Percentiles rank a stretch among this genome's conserved stretches.
phyloP scores from a whole-genome alignment of 2,797 vertebrate species.

The Poeciliopsis infans region DNA sequence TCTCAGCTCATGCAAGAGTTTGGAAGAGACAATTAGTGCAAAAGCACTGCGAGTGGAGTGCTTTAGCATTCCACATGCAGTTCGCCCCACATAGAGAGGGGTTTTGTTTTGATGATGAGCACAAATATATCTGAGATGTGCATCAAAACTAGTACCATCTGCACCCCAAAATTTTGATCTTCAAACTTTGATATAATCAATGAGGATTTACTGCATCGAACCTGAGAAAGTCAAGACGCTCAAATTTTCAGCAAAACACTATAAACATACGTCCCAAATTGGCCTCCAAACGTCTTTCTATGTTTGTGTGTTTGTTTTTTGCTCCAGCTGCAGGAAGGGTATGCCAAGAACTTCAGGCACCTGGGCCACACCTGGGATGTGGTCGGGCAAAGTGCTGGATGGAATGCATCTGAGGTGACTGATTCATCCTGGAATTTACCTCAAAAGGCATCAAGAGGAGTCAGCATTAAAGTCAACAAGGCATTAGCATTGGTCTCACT shows the following conservation, averaged over 20 bases:
- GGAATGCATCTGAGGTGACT: constrained; percentile 58
- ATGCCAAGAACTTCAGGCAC: constrained; percentile 41
- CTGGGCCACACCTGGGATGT: constrained; percentile 54
- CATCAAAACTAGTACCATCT: constrained; percentile 14
- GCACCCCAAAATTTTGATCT: background rate
- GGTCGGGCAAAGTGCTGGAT: constrained; percentile 40
- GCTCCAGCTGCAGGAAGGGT: constrained; percentile 48
- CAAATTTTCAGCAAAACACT: background rate
- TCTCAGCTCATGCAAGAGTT: constrained; percentile 22
- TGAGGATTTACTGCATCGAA: background rate
- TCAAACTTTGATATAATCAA: constrained; percentile 37
- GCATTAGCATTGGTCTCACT: background rate
- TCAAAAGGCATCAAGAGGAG: constrained; percentile 1
- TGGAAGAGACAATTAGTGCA: constrained; percentile 16
- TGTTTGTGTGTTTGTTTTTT: constrained; percentile 22
- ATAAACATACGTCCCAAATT: background rate
- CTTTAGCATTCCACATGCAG: constrained; percentile 34
- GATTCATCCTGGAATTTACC: constrained; percentile 42
- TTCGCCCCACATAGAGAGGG: constrained; percentile 24
- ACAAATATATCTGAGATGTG: constrained; percentile 45
- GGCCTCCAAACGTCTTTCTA: constrained; percentile 2
- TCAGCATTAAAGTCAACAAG: constrained; percentile 17
- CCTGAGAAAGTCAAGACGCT: background rate
- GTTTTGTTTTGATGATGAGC: constrained; percentile 15
- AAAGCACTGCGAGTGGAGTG: no score